Percentiles rank a stretch among this genome's conserved stretches.
These are phyloP conservation scores for Zaprionus obscuricornis DNA, from an alignment of 2,888 invertebrate genomes.

Conservation along the genomic window DNA sequence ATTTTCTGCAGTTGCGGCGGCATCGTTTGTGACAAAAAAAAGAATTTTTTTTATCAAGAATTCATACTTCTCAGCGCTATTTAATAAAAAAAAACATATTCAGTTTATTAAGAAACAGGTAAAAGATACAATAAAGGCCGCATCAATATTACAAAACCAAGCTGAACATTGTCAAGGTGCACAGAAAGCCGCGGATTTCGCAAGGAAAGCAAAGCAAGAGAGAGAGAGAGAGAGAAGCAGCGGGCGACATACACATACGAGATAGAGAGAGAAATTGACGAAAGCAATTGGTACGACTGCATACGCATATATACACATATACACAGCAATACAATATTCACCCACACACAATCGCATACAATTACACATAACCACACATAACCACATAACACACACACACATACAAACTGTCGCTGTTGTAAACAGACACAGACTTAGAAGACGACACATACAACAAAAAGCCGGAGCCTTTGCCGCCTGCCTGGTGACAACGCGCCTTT, in stretches of 20 bases:
- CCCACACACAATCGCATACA: too few species aligned
- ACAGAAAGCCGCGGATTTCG: background rate
- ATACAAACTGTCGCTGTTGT: too few species aligned
- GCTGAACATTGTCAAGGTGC: background rate
- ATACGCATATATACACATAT: background rate
- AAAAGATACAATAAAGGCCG: constrained; percentile 13
- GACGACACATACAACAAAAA: constrained; percentile 8
- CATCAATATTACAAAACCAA: constrained; percentile 9
- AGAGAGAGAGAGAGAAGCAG: too few species aligned
- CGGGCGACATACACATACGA: too few species aligned
- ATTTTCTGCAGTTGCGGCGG: constrained; percentile 54
- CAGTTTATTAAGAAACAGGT: constrained; percentile 40
- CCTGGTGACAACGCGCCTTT: too few species aligned
- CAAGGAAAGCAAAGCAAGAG: constrained; percentile 13
- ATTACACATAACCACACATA: too few species aligned
- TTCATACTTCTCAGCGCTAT: background rate
- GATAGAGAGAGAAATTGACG: constrained; percentile 37
- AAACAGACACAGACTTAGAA: background rate
- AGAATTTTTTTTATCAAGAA: background rate
- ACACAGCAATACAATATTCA: constrained; percentile 9
- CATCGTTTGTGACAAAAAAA: constrained; percentile 30
- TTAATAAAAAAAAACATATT: constrained; percentile 5
- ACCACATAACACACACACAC: too few species aligned
- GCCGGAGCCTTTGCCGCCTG: constrained; percentile 54
- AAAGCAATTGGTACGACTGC: constrained; percentile 28